Evolutionary conservation across 37 sponge, comb jelly and placozoan genomes (phyloP).

Genomic region (Beroe forskalii): DNA sequence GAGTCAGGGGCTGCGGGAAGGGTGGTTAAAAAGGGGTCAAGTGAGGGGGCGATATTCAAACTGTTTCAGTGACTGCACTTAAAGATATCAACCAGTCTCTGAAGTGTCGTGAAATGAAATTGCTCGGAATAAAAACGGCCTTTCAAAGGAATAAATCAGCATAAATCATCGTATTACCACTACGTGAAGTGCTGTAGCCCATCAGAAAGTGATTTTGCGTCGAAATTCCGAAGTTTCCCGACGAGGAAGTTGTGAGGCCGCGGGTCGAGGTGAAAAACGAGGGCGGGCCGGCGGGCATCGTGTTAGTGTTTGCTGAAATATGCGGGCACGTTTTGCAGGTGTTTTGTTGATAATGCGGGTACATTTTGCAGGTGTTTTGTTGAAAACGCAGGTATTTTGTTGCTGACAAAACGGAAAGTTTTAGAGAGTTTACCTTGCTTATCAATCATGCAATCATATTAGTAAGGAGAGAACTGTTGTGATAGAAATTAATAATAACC

Average conservation of each 20-base stretch:
- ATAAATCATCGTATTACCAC: slow-evolving; percentile 19
- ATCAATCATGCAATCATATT: too few relatives aligned
- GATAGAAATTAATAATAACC: too few relatives aligned
- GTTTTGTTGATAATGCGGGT: background rate
- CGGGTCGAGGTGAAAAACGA: background rate
- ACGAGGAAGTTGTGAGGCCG: background rate
- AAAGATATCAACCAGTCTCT: too few relatives aligned
- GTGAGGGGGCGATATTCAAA: background rate
- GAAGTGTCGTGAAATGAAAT: too few relatives aligned
- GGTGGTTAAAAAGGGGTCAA: background rate
- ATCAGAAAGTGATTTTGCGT: slow-evolving; percentile 53
- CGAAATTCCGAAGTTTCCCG: slow-evolving; percentile 43
- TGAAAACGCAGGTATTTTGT: too few relatives aligned
- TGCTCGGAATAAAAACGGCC: too few relatives aligned
- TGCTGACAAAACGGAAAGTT: too few relatives aligned
- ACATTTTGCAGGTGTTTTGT: too few relatives aligned
- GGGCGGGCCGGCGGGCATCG: background rate
- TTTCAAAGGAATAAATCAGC: too few relatives aligned
- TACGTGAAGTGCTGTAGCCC: slow-evolving; percentile 26
- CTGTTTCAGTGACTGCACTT: too few relatives aligned
- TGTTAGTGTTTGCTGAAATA: background rate
- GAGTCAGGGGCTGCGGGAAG: background rate
- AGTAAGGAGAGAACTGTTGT: too few relatives aligned
- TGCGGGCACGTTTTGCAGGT: slow-evolving; percentile 27
- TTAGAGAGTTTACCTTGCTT: too few relatives aligned